Conservation (phyloP, 2,113 vertebrate species). For the Hepsetus odoe region DNA sequence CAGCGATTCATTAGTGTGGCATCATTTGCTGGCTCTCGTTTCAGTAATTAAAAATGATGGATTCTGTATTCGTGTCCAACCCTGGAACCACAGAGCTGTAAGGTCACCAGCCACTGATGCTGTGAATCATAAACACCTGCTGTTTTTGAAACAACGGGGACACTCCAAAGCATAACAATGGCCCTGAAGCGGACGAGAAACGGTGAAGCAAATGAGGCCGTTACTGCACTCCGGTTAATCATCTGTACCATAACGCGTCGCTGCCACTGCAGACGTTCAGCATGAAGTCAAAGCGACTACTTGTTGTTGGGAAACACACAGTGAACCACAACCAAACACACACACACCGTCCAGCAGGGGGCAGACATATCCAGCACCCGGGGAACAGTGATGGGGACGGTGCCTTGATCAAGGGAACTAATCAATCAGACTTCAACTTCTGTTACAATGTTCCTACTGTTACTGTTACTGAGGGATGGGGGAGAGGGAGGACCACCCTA, state of each 20-base stretch:
- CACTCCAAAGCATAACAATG: slow-evolving; percentile 11
- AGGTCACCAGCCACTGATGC: not conserved
- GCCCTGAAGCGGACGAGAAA: no score
- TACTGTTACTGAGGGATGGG: no score
- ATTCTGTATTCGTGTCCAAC: not conserved
- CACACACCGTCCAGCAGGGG: no score
- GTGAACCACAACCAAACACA: no score
- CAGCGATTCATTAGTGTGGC: not conserved
- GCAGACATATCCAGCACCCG: no score
- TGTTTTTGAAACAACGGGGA: slow-evolving; percentile 1
- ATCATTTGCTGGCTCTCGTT: not conserved
- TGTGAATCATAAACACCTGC: slow-evolving; percentile 29
- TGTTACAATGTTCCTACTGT: no score
- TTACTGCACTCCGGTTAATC: not conserved
- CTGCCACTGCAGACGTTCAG: not conserved
- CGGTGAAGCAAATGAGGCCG: not conserved
- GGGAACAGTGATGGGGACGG: no score
- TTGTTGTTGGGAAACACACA: no score
- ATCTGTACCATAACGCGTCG: not conserved
- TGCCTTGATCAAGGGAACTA: no score
- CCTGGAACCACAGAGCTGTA: not conserved
- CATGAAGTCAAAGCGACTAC: no score
- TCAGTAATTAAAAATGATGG: slow-evolving; percentile 18
- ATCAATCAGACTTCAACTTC: no score
- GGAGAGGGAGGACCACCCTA: no score